Evolutionary conservation across 2,113 vertebrate genomes (phyloP).

Genomic region (Alethe diademata): DNA sequence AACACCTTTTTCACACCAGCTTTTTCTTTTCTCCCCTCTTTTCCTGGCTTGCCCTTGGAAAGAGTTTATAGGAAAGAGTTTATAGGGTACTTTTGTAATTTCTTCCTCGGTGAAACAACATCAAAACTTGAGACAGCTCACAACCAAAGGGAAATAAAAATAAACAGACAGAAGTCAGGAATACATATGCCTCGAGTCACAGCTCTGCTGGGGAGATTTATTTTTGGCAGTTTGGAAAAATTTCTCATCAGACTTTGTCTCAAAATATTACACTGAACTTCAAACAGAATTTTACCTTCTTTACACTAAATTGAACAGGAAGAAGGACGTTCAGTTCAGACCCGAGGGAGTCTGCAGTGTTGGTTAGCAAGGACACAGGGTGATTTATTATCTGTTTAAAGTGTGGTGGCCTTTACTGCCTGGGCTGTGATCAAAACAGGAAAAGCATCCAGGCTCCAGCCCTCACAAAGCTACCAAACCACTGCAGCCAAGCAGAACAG

Average conservation of each 20-base stretch:
- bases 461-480: not conserved
- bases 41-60: not conserved
- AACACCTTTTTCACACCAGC: not conserved
- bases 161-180: constrained; percentile 4
- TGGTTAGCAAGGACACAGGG: not conserved
- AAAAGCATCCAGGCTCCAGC: constrained; percentile 1
- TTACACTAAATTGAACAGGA: constrained; percentile 23
- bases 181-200: not conserved
- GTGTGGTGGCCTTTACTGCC: constrained; percentile 20
- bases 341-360: not conserved
- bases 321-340: not conserved
- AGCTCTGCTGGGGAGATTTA: constrained; percentile 30
- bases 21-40: not conserved
- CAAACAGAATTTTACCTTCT: constrained; percentile 24
- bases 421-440: constrained; percentile 10
- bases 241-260: constrained; percentile 32
- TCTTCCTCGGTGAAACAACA: not conserved
- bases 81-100: not conserved
- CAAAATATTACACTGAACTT: constrained; percentile 8
- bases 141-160: constrained; percentile 32
- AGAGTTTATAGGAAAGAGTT: not conserved
- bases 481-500: not conserved
- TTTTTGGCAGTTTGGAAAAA: constrained; percentile 62
- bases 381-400: constrained; percentile 46
- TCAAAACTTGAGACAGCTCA: not conserved